Percentiles rank a stretch among this genome's conserved stretches.
These are phyloP conservation scores for Strongylocentrotus purpuratus DNA, from an alignment of 35 echinoderm and acorn worm species.

Conservation along the genomic window DNA sequence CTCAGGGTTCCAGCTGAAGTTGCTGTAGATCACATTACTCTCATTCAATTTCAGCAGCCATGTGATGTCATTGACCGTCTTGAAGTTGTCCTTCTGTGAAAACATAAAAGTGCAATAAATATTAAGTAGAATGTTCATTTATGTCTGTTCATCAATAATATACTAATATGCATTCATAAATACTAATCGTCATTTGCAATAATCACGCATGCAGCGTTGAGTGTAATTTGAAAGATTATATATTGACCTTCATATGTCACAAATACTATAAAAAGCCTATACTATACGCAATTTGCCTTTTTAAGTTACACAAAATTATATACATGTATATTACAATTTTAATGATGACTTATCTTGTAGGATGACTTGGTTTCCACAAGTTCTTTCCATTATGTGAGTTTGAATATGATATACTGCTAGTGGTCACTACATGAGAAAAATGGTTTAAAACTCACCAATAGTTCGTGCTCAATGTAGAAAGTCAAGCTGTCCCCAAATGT, in stretches of 20 bases:
- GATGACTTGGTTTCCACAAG: too few species aligned
- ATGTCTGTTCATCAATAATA: neutral
- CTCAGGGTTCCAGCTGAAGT: slow-evolving; percentile 97
- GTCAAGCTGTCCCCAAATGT: slow-evolving; percentile 76
- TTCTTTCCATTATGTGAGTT: neutral
- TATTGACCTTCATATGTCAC: too few species aligned
- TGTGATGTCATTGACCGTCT: slow-evolving; percentile 69
- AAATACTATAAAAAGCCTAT: too few species aligned
- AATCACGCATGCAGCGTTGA: neutral
- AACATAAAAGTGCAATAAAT: neutral
- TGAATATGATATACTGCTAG: too few species aligned
- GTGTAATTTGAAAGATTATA: too few species aligned
- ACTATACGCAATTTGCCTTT: too few species aligned
- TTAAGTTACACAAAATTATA: too few species aligned
- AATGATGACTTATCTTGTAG: neutral
- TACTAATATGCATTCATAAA: too few species aligned
- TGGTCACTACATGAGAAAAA: too few species aligned
- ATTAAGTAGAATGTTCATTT: neutral
- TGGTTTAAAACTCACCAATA: slow-evolving; percentile 59
- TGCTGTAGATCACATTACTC: slow-evolving; percentile 93
- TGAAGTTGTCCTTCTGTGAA: slow-evolving; percentile 65
- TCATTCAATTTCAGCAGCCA: slow-evolving; percentile 83
- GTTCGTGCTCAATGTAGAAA: slow-evolving; percentile 69
- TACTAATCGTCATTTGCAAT: neutral
- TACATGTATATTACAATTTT: too few species aligned